Base-by-base conservation (phyloP, 2,113 vertebrate genomes). In the Phylloscopus trochilus region DNA sequence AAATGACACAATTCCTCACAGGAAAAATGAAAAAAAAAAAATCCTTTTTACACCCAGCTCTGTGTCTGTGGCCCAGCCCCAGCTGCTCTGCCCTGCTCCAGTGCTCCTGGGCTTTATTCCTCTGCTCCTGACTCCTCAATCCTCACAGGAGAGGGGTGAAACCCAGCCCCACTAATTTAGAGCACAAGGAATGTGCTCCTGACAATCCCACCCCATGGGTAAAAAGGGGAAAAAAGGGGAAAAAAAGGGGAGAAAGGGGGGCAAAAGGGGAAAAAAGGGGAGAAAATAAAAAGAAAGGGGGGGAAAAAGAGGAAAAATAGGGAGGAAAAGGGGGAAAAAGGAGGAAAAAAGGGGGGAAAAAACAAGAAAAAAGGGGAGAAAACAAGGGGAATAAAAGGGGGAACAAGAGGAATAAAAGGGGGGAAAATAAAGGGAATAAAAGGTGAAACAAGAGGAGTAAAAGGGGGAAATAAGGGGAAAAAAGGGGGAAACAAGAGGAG, bases 1-100 rank as follows among this genome's bases (percentile, higher is more conserved):
- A 83, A 94, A 68, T 16, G 84, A 93, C 53, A 95, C n/a, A 66
- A 68, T 52, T 87, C 59, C 85, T 93, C 76, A 53, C 18, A 18
- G 24, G 24, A 16, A 24, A 26, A 27, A 18, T 1, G 7, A 31
- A 35, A 31, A 64, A 63, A 30, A 41, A 73, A 53, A 55, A 27
- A 17, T 0, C 2, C 1, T 60, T 83, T 69, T 80, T 15, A 19
- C 44, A 78, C 23, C 24, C 2, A 4, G 31, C 51, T 35, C 68
- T 0, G 22, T 27, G 91, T 41, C 51, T 47, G 56, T 35, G 59
- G 18, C 37, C 13, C 13, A 13, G 58, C 63, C 53, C 72, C 56
- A 47, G 80, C 56, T 75, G 47, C 14, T 67, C 46, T 43, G 28
- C 12, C 30, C 59, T 44, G 67, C 11, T 46, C 41, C 12, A 11